Base-by-base conservation (phyloP, 2,113 vertebrate genomes). In the Muscicapa adusta region DNA sequence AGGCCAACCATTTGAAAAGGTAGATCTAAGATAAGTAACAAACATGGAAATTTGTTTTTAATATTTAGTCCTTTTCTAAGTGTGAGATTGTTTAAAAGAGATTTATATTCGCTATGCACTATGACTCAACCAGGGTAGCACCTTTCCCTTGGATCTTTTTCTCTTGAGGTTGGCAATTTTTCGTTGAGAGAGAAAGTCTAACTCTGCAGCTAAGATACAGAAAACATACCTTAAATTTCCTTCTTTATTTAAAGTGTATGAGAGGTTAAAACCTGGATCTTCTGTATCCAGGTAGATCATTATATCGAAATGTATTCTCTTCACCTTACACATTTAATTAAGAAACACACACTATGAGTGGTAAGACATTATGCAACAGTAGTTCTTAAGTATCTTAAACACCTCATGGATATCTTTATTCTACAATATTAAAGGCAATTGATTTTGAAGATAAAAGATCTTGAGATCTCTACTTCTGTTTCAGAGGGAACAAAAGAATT, bases 1-100 rank as follows among this genome's bases (percentile, higher is more conserved):
- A 83, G 47, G 33, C 28, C 76, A 84, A 63, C 33, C 17, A 78
- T 93, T 84, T 84, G 72, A 75, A 83, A 88, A 87, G 26, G 34
- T 63, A 86, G 43, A 85, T 83, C 62, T 80, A 70, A 91, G 74
- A 83, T 58, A 53, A 65, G 26, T 40, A 67, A 42, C 51, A 86
- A 62, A 33, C 40, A 83, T 58, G 60, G 23, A 92, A 76, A 92
- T 94, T 88, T 71, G 33, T 80, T 93, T 93, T 95, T 74, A 93
- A 86, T 92, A 56, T 92, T 96, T 91, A 74, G 63, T 40, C 28
- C 15, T 86, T 81, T 86, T 58, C 51, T 75, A 47, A 71, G 63
- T 51, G 12, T 54, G 34, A 72, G 14, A 24, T 74, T 8, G 5
- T 51, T 90, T 83, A 61, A 78, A 88, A 86, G 67, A 80, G 17